Evolutionary conservation across 2,888 invertebrate species (phyloP).

Genomic region (Archips crataeganus): DNA sequence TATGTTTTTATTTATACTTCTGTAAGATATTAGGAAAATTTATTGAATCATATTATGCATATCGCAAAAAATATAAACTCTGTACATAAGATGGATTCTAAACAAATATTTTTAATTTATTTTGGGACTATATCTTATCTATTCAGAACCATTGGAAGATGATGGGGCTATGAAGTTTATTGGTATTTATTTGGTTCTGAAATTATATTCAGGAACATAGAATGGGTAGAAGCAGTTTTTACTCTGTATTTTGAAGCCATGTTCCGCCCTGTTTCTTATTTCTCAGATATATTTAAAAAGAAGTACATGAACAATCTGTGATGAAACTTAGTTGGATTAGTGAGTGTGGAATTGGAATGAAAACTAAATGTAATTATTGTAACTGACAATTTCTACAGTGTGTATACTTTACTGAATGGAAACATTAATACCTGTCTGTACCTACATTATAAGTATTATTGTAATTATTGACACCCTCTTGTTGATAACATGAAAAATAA

Average conservation of each 20-base stretch:
- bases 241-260: constrained; percentile 52
- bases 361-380: constrained; percentile 61
- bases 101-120: constrained; percentile 72
- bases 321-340: constrained; percentile 76
- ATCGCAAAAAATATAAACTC: constrained; percentile 68
- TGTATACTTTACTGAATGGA: constrained; percentile 67
- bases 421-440: constrained; percentile 75
- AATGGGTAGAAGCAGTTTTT: constrained; percentile 39
- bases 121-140: constrained; percentile 56
- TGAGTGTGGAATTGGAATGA: constrained; percentile 66
- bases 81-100: constrained; percentile 74
- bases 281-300: constrained; percentile 65
- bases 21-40: constrained; percentile 72
- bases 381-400: constrained; percentile 64
- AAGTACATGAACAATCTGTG: constrained; percentile 84
- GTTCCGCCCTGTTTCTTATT: constrained; percentile 68
- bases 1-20: constrained; percentile 77
- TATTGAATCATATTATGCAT: constrained; percentile 72
- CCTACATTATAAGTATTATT: constrained; percentile 82
- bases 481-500: constrained; percentile 80
- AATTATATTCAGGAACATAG: constrained; percentile 60
- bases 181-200: constrained; percentile 55
- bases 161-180: constrained; percentile 44
- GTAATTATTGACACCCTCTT: constrained; percentile 81
- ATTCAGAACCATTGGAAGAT: constrained; percentile 49